A percentile compares a stretch with the other conserved stretches of the same genome.
Conservation (phyloP, 2,113 vertebrate species). For the Albula goreensis region DNA sequence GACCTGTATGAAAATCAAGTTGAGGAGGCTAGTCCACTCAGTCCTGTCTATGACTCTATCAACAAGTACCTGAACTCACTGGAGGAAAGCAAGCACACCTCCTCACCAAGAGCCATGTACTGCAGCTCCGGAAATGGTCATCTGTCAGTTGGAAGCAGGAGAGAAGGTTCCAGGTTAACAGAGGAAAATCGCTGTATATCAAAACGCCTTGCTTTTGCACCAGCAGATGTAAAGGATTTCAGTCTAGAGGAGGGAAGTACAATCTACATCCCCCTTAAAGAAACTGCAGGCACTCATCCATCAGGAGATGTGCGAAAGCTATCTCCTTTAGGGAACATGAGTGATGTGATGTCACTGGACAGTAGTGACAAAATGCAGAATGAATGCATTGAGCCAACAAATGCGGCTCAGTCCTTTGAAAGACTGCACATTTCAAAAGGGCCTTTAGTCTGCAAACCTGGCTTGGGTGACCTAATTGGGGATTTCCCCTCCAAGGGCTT, state of each 20-base stretch:
- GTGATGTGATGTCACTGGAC: conserved; percentile 16
- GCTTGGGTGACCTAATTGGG: neutral
- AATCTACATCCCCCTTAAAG: conserved; percentile 70
- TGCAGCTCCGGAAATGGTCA: neutral
- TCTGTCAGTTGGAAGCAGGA: neutral
- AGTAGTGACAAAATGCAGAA: conserved; percentile 25
- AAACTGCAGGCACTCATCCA: conserved; percentile 49
- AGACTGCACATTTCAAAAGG: neutral
- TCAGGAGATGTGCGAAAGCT: conserved; percentile 27
- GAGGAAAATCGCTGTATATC: conserved; percentile 3
- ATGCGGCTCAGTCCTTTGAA: neutral
- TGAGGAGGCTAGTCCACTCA: conserved; percentile 37
- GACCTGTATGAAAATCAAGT: conserved; percentile 72
- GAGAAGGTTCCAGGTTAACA: neutral
- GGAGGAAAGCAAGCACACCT: conserved; percentile 51
- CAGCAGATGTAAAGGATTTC: conserved; percentile 45
- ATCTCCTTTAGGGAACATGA: conserved; percentile 31
- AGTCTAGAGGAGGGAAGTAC: conserved; percentile 61
- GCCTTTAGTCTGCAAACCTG: neutral
- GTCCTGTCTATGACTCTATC: conserved; percentile 64
- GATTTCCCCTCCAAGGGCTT: neutral
- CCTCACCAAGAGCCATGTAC: conserved; percentile 22
- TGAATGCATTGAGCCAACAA: conserved; percentile 13
- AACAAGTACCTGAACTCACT: conserved; percentile 74
- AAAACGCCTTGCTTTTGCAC: conserved; percentile 17